Conservation (phyloP, 2,113 vertebrate genomes). For the Manacus vitellinus region DNA sequence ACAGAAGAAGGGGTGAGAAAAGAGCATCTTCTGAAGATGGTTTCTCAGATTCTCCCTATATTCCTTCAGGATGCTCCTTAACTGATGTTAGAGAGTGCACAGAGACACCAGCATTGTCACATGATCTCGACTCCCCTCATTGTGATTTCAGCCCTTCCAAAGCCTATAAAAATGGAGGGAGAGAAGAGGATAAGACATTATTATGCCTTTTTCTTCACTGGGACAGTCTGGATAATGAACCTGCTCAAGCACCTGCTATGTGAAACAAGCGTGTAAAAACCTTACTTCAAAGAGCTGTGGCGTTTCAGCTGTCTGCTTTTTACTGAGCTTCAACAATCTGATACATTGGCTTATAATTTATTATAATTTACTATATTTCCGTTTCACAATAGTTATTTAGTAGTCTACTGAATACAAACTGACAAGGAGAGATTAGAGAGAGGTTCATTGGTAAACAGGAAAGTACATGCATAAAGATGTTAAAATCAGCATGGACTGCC, state of each 20-base stretch:
- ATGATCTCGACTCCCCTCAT: not conserved
- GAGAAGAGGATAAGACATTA: not conserved
- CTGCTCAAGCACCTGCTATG: not conserved
- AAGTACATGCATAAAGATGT: not conserved
- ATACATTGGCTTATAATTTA: not conserved
- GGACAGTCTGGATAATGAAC: not conserved
- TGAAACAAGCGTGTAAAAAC: not conserved
- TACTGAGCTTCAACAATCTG: not conserved
- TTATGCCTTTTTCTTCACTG: not conserved
- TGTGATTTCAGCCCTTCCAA: not conserved
- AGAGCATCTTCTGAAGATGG: not conserved
- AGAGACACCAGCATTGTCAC: not conserved
- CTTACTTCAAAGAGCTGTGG: not conserved
- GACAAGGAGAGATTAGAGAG: not conserved
- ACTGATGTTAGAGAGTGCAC: not conserved
- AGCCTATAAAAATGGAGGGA: not conserved
- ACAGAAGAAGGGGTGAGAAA: not conserved
- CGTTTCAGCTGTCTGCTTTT: not conserved
- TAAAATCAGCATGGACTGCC: not conserved
- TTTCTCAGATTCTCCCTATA: not conserved
- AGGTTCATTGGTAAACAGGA: not conserved
- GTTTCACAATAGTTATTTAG: not conserved
- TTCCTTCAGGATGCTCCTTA: not conserved
- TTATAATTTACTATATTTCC: not conserved
- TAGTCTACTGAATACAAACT: not conserved